Percentiles rank a stretch among this genome's conserved stretches.
These are phyloP conservation scores for Cettia cetti DNA, from an alignment of 2,113 vertebrate genomes.

Conservation along the genomic window DNA sequence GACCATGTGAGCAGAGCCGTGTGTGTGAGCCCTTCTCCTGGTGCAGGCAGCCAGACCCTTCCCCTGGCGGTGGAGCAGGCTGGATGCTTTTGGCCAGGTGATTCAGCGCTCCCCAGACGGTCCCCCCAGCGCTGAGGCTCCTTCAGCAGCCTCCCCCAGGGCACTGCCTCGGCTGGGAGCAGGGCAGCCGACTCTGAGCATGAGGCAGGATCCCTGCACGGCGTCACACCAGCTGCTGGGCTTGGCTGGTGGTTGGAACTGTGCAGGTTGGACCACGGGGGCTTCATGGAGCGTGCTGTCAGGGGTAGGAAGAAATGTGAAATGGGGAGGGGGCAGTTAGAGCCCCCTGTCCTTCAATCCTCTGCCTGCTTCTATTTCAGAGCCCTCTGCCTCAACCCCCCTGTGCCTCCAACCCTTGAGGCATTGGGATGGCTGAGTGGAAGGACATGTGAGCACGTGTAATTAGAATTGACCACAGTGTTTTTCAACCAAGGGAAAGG, in stretches of 20 bases:
- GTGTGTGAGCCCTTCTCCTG: rapidly evolving
- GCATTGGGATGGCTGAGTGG: not conserved
- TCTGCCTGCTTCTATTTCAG: not conserved
- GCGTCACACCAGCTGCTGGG: not conserved
- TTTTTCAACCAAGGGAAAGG: not conserved
- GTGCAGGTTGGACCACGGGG: not conserved
- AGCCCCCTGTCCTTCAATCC: not conserved
- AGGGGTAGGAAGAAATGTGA: not conserved
- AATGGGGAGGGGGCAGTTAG: not conserved
- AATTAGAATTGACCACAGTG: not conserved
- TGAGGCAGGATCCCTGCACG: not conserved
- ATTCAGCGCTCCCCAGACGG: not conserved
- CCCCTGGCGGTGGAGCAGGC: rapidly evolving
- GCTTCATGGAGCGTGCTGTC: not conserved
- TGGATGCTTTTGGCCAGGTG: not conserved
- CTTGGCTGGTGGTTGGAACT: not conserved
- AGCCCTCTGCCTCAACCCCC: not conserved
- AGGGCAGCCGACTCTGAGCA: not conserved
- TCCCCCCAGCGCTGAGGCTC: not conserved
- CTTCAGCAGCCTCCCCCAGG: not conserved
- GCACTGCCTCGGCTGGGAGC: not conserved
- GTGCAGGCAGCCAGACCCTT: not conserved
- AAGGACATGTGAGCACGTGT: not conserved
- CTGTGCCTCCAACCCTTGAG: not conserved
- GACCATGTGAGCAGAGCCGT: not conserved